Evolutionary conservation across 2,888 invertebrate species (phyloP), one percentile per base, ranked within the genome.

Genomic region (Eristalinus aeneus): DNA sequence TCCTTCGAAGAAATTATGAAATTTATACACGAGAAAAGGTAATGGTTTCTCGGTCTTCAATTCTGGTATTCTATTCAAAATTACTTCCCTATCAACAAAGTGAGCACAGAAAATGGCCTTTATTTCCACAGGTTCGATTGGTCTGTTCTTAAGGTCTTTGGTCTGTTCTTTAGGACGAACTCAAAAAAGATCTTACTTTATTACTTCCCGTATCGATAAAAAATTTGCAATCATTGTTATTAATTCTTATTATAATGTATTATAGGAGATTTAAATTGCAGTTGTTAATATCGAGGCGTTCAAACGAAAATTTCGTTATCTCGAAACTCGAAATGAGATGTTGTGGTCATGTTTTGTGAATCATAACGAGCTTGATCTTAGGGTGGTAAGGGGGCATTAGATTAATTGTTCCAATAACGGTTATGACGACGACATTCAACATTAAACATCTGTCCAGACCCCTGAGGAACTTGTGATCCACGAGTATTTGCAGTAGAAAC

Each of bases 181-280:
- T 58, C 16, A 75, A 60, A 27, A 75, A 75, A 9, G 39, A 76
- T 36, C 31, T 64, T n/a, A n/a, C n/a, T n/a, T n/a, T n/a, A n/a
- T 63, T 73, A 31, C 58, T 74, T 23, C 65, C 58, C 11, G 65
- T 74, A 12, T 65, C 58, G 8, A 65, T 74, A 1, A 65, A 11
- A 22, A 74, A 69, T 63, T 77, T 77, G n/a, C 69, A 34, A 16
- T 39, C 32, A 12, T 31, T 64, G 11, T 27, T 71, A 6, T 31
- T 31, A 27, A 23, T 65, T 32, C 11, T 23, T n/a, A 77, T 67
- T 27, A 12, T 68, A 12, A 76, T 58, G 53, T 76, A 76, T n/a
- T 65, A 67, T 10, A 79, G 32, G 34, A 73, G 31, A 20, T 67
- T 53, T 36, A 73, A 79, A 12, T 79, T 61, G 39, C 67, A 67